Evolutionary conservation across 2,113 vertebrate species (phyloP), one percentile per base, ranked within the genome.

Genomic region (Todiramphus saurophagus): DNA sequence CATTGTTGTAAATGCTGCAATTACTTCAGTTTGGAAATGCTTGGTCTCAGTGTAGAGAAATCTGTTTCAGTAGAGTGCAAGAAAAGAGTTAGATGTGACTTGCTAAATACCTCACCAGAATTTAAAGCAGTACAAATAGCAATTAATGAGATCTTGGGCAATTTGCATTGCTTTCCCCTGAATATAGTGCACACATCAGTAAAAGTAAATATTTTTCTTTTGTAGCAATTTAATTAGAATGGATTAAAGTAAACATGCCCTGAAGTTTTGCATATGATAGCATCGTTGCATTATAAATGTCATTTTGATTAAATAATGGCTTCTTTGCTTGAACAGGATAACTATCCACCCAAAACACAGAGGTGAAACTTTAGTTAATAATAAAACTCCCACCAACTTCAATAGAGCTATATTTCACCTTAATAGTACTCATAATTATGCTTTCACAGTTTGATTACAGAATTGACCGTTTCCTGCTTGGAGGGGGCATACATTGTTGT

Each of bases 321-420:
- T 83, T 70, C 63, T 95, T 91, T 93, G 63, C 93, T 90, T 90
- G 64, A 96, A 80, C 41, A 43, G 72, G 60, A 14, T 87, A 91
- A 73, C 80, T 92, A 90, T 44, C 66, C 73, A 91, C 46, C 70
- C 1, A 1, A 87, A 94, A 94, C 80, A 92, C 20, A 37, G 60
- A 66, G 73, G 62, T 78, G 58, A 92, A 95, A 87, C 41, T 90
- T 91, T 46, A 87, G 90, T 94, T 96, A 94, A 93, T 95, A 87
- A 84, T 84, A 87, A 91, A 96, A 76, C 94, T 93, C 89, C 44
- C 60, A 90, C 43, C 72, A 77, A 28, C 48, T 95, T 96, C 93
- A 94, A 92, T 96, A 87, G 92, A 86, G 73, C 83, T 87, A 73
- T 95, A 94, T 95, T 96, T 97, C 90, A 96, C 86, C 44, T 58